Percentiles rank a stretch among this genome's conserved stretches.
Conservation (phyloP, 2,888 invertebrate species). For the Venustoraphidia nigricollis region DNA sequence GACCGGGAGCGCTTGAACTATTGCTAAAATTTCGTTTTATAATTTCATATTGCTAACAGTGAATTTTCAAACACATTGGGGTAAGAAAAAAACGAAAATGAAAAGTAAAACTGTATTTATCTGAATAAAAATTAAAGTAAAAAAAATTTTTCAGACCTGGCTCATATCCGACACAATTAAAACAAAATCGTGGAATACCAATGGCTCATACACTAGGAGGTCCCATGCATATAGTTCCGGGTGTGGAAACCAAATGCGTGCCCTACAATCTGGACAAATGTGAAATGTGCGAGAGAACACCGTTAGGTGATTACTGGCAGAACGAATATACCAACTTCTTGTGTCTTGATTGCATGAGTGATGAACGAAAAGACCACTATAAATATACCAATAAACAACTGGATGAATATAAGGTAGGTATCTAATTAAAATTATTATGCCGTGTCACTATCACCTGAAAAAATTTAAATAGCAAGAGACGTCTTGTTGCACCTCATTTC, state of each 20-base stretch:
- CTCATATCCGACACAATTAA: conserved; percentile 14
- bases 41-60: no score
- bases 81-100: no score
- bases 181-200: conserved; percentile 18
- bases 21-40: no score
- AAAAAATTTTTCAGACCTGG: conserved; percentile 18
- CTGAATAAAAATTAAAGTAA: no score
- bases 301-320: conserved; percentile 34
- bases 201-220: conserved; percentile 30
- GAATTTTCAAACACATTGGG: no score
- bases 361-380: conserved; percentile 20
- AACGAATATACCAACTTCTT: conserved; percentile 22
- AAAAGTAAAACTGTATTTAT: no score
- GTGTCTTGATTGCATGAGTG: conserved; percentile 29
- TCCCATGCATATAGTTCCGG: conserved; percentile 23
- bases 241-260: conserved; percentile 29
- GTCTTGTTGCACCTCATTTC: no score
- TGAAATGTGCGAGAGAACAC: conserved; percentile 24
- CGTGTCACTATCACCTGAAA: background rate
- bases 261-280: conserved; percentile 25
- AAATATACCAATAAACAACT: conserved; percentile 18
- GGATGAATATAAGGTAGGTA: conserved; percentile 18
- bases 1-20: no score
- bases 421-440: background rate
- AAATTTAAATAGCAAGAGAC: background rate